Evolutionary conservation across 2,113 vertebrate genomes (phyloP).

Genomic region (Ploceus nigricollis): DNA sequence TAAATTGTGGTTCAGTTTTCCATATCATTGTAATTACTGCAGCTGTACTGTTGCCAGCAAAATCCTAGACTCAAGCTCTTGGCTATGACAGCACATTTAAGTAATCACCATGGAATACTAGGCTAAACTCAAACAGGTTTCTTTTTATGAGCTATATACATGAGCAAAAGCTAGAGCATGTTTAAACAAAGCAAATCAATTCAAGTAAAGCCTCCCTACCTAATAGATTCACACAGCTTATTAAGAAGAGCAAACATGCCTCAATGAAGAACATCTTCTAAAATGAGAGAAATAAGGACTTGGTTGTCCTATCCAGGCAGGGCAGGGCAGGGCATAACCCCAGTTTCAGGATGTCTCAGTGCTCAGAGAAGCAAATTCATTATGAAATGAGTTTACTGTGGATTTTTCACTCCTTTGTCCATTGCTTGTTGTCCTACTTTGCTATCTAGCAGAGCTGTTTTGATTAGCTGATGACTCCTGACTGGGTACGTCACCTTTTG

Average conservation of each 20-base stretch:
- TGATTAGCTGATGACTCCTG: background rate
- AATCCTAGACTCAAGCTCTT: slow-evolving; percentile 42
- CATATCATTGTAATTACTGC: slow-evolving; percentile 44
- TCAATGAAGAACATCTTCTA: slow-evolving; percentile 55
- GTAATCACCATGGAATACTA: slow-evolving; percentile 40
- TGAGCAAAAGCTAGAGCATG: slow-evolving; percentile 55
- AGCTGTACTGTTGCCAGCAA: slow-evolving; percentile 19
- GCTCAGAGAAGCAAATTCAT: background rate
- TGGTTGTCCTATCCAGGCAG: background rate
- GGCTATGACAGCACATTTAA: slow-evolving; percentile 37
- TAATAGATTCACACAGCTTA: slow-evolving; percentile 47
- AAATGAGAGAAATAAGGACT: slow-evolving; percentile 26
- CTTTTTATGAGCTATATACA: slow-evolving; percentile 51
- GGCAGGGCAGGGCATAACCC: background rate
- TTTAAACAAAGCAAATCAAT: slow-evolving; percentile 65
- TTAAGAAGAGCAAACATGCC: slow-evolving; percentile 46
- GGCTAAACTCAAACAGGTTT: slow-evolving; percentile 55
- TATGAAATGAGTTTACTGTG: background rate
- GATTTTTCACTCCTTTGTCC: background rate
- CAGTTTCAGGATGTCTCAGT: background rate
- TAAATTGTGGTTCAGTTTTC: slow-evolving; percentile 35
- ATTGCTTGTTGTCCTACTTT: background rate
- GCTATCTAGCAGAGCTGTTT: background rate
- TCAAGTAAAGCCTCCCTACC: slow-evolving; percentile 29
- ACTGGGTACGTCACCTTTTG: background rate